Evolutionary conservation across 2,797 vertebrate species (phyloP), one percentile per base, ranked within the genome.

Genomic region (Pantherophis vulpinus): DNA sequence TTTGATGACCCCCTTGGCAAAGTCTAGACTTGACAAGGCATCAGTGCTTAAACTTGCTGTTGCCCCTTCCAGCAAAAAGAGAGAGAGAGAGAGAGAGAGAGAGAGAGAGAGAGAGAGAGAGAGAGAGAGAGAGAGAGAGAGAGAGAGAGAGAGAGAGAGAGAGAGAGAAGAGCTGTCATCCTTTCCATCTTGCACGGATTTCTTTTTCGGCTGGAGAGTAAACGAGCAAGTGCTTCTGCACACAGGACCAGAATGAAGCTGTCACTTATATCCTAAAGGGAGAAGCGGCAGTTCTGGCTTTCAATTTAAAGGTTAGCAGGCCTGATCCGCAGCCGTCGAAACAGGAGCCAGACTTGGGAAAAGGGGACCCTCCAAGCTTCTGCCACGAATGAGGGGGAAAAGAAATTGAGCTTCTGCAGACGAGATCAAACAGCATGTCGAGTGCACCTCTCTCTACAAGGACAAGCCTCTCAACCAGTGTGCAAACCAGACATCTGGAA

Each of bases 281-380:
- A 5, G 37, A 94, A 70, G 86, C 37, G 14, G 18, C 10, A 93
- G 42, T 29, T 5, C 4, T 29, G 23, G 27, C 47, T 95, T 94
- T 94, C 56, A 91, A 63, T 91, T 51, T 91, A 94, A 95, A 90
- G 61, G 2, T 89, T 87, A 61, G 23, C 54, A 93, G 54, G 4
- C 23, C 2, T 60, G 60, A 51, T 59, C n/a, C 29, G 59, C 79
- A 58, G 42, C 16, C 86, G 59, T 60, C 70, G 60, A 20, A 95
- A 93, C 0, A n/a, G 25, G 25, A 59, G 90, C 87, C 54, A 58
- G 87, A 4, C 79, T 70, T 74, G 29, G 2, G 47, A 51, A 23
- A 25, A 58, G 29, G 11, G 54, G 32, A 3, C 1, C 63, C 5
- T 37, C 23, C 18, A 3, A 51, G 42, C 5, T 87, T 93, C 86